Evolutionary conservation across 2,797 vertebrate genomes (phyloP).

Genomic region (Telmatherina bonti): DNA sequence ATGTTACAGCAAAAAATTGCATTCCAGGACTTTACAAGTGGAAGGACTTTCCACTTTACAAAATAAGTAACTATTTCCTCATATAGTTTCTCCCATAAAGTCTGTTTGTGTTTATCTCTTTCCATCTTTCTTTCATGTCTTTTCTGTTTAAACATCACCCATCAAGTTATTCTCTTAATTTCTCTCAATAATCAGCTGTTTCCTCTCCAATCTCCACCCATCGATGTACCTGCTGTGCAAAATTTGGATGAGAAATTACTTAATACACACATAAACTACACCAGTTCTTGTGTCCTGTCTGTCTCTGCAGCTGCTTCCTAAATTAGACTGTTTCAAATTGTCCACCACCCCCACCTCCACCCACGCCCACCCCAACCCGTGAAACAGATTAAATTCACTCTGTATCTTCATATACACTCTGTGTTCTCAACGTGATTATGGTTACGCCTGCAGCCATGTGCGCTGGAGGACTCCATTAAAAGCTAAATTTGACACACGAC

Average conservation of each 20-base stretch:
- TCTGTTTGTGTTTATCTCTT: not conserved
- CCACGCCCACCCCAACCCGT: slow-evolving; percentile 1
- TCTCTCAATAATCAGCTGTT: not conserved
- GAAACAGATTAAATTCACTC: slow-evolving; percentile 46
- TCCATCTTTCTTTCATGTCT: not conserved
- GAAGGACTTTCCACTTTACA: no score
- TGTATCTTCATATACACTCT: slow-evolving; percentile 31
- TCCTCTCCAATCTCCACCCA: not conserved
- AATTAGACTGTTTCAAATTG: slow-evolving; percentile 58
- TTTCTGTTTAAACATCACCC: slow-evolving; percentile 12
- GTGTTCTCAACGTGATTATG: slow-evolving; percentile 39
- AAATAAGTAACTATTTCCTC: no score
- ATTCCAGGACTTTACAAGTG: no score
- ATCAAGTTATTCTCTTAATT: not conserved
- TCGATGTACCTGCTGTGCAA: not conserved
- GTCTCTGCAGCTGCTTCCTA: slow-evolving; percentile 54
- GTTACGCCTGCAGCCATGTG: slow-evolving; percentile 30
- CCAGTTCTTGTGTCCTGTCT: slow-evolving; percentile 19
- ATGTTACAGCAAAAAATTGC: no score
- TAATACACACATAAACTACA: not conserved
- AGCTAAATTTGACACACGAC: slow-evolving; percentile 18
- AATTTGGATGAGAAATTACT: slow-evolving; percentile 15
- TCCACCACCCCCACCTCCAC: slow-evolving; percentile 30
- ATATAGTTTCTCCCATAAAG: not conserved
- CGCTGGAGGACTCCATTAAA: slow-evolving; percentile 16